phyloP scores from a whole-genome alignment of 2,888 invertebrate genomes.

The Pachymerium ferrugineum region DNA sequence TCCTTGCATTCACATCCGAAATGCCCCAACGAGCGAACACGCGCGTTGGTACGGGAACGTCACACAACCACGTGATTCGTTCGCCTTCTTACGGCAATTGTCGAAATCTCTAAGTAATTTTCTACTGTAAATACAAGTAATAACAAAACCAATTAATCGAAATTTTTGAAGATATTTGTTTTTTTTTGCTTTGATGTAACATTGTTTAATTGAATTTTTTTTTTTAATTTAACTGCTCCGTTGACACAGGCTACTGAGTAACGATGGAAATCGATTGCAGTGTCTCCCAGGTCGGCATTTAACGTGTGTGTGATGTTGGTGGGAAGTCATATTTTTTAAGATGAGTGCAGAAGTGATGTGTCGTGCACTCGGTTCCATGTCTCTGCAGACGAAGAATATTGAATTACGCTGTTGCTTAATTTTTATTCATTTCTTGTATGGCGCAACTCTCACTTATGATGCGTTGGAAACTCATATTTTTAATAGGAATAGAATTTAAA shows the following conservation, averaged over 20 bases:
- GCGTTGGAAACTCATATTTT: not conserved
- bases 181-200: no score
- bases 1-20: slow-evolving; percentile 19
- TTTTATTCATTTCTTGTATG: slow-evolving; percentile 8
- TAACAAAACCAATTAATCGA: not conserved
- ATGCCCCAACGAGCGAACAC: no score
- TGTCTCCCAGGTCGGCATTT: slow-evolving; percentile 22
- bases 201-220: not conserved
- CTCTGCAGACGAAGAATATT: not conserved
- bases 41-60: not conserved
- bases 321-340: slow-evolving; percentile 22
- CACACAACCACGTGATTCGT: not conserved
- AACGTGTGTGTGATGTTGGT: not conserved
- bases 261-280: slow-evolving; percentile 5
- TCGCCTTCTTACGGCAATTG: slow-evolving; percentile 16
- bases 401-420: not conserved
- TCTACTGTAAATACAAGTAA: not conserved
- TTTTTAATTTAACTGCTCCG: not conserved
- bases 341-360: slow-evolving; percentile 7
- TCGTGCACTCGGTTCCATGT: not conserved
- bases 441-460: not conserved
- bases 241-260: not conserved
- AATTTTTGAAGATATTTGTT: not conserved
- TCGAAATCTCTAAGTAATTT: no score
- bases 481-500: not conserved